Evolutionary conservation across 2,888 invertebrate species (phyloP), one percentile per base, ranked within the genome.

Genomic region (Junonia oenone): DNA sequence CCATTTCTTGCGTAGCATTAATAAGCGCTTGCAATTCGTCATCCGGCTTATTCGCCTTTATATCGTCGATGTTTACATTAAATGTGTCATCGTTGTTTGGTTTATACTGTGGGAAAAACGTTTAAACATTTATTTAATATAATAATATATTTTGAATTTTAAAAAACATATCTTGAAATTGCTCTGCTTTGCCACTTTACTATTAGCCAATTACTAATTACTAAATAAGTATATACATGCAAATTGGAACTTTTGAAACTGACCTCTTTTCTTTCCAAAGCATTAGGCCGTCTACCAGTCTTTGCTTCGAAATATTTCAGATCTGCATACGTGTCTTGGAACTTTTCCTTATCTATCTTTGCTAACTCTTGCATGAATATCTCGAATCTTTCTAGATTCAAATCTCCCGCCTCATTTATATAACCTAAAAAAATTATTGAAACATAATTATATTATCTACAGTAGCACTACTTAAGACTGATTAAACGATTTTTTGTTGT

Each of bases 401-500:
- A 81, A 45, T 91, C 92, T 2, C 99, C 99, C 3, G 92, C 91
- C 81, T 98, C 98, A 82, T 99, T 99, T 61, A 99, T 94, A 74
- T 99, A 99, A 2, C 98, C 97, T 97, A 55, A 31, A 68, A 71
- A 6, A 13, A 51, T 53, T 29, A 13, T 33, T 13, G 17, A 17
- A n/a, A n/a, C n/a, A n/a, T n/a, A n/a, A n/a, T n/a, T n/a, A n/a
- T n/a, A n/a, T n/a, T n/a, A n/a, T n/a, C n/a, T n/a, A n/a, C n/a
- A n/a, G n/a, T n/a, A n/a, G n/a, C n/a, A n/a, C n/a, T n/a, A n/a
- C n/a, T n/a, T n/a, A n/a, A n/a, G n/a, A n/a, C n/a, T n/a, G n/a
- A n/a, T n/a, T n/a, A n/a, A n/a, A n/a, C n/a, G n/a, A n/a, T n/a
- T n/a, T n/a, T n/a, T n/a, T n/a, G n/a, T n/a, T n/a, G n/a, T n/a